Conservation (phyloP, 2,797 vertebrate species). For the Argentina silus region DNA sequence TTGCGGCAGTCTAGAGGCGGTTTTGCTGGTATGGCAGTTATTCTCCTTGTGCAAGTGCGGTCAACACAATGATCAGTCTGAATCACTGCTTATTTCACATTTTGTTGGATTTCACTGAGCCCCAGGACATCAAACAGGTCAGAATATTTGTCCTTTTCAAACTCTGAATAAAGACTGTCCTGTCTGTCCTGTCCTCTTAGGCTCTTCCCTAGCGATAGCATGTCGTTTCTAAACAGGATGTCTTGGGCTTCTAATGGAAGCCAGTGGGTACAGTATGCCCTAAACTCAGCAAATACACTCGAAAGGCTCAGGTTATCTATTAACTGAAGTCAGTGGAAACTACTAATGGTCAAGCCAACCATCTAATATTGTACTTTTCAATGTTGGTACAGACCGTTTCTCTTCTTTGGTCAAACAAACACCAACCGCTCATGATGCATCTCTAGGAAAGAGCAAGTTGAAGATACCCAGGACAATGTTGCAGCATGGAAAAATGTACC, state of each 20-base stretch:
- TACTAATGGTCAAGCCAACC: slow-evolving; percentile 36
- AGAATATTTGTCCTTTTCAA: slow-evolving; percentile 3
- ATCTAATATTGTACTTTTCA: slow-evolving; percentile 20
- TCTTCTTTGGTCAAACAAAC: slow-evolving; percentile 48
- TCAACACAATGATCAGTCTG: background rate
- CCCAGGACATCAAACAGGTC: slow-evolving; percentile 15
- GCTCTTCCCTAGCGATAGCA: background rate
- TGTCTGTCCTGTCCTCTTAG: background rate
- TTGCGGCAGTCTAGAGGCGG: background rate
- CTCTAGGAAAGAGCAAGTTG: slow-evolving; percentile 26
- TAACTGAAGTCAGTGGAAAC: slow-evolving; percentile 51
- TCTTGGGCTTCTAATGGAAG: background rate
- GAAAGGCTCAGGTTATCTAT: slow-evolving; percentile 40
- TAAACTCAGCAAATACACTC: slow-evolving; percentile 29
- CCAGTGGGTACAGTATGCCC: slow-evolving; percentile 3
- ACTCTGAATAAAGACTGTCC: background rate
- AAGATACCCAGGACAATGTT: background rate
- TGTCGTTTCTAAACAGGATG: background rate
- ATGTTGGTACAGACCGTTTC: slow-evolving; percentile 22
- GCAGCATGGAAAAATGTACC: slow-evolving; percentile 7
- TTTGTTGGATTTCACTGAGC: background rate
- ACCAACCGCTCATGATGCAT: slow-evolving; percentile 27
- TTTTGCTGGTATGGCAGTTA: background rate
- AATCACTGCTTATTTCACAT: background rate
- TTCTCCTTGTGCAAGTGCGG: background rate